phyloP scores from a whole-genome alignment of 2,888 invertebrate genomes.

The Psylliodes chrysocephalus region DNA sequence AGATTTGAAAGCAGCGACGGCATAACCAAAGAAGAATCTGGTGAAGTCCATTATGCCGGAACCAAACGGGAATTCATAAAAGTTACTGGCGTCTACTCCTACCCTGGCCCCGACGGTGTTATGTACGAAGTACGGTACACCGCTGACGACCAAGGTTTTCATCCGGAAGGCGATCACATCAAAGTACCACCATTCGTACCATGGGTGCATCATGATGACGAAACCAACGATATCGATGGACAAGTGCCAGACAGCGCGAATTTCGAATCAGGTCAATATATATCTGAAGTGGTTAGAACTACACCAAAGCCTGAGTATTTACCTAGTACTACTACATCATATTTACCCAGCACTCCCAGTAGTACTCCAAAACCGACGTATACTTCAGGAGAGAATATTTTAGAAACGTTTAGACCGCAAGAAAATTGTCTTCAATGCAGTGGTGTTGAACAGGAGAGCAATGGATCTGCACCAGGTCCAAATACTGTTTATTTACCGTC shows the following conservation, averaged over 20 bases:
- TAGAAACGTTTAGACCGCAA: not conserved
- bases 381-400: not conserved
- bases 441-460: not conserved
- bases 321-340: conserved; percentile 5
- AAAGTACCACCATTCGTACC: conserved; percentile 54
- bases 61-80: conserved; percentile 50
- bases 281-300: conserved; percentile 1
- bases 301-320: conserved; percentile 23
- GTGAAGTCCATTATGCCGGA: conserved; percentile 44
- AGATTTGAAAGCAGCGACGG: conserved; percentile 56
- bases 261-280: conserved; percentile 5
- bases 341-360: too few species aligned
- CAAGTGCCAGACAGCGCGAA: not conserved
- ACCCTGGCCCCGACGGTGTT: conserved; percentile 64
- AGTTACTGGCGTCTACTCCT: conserved; percentile 64
- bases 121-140: conserved; percentile 63
- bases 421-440: not conserved
- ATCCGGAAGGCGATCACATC: conserved; percentile 52
- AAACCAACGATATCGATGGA: not conserved
- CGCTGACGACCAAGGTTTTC: conserved; percentile 64
- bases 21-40: conserved; percentile 51
- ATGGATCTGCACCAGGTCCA: not conserved
- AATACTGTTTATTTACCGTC: not conserved
- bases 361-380: conserved; percentile 2
- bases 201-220: conserved; percentile 42